These are phyloP conservation scores for Zygogramma bicolorata DNA, from an alignment of 2,888 invertebrate genomes.

Conservation along the genomic window DNA sequence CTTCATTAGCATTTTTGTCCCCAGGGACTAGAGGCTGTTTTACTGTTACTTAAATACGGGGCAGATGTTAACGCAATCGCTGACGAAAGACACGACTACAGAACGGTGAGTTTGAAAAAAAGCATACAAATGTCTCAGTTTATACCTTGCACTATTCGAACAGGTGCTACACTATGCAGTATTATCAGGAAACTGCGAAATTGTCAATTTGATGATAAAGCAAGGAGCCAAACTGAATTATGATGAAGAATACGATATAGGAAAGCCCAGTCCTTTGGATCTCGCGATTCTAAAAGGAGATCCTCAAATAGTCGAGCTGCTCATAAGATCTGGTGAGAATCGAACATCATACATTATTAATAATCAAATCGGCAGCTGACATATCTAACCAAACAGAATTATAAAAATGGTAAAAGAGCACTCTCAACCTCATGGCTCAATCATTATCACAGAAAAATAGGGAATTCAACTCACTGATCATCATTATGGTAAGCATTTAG, in stretches of 20 bases:
- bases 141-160: too few relatives aligned
- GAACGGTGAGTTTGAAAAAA: conserved; percentile 71
- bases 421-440: too few relatives aligned
- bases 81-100: conserved; percentile 86
- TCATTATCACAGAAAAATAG: too few relatives aligned
- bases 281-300: conserved; percentile 88
- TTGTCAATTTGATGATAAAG: conserved; percentile 84
- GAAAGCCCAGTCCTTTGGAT: conserved; percentile 81
- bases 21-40: conserved; percentile 81
- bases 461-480: too few relatives aligned
- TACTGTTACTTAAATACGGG: conserved; percentile 82
- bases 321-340: conserved; percentile 75
- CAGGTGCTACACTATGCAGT: conserved; percentile 87
- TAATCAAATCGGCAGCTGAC: background rate
- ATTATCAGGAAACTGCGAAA: conserved; percentile 78
- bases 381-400: too few relatives aligned
- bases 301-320: conserved; percentile 76
- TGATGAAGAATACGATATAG: conserved; percentile 71
- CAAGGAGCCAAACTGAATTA: conserved; percentile 84
- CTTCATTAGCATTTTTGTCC: conserved; percentile 42
- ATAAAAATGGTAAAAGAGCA: too few relatives aligned
- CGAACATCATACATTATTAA: background rate
- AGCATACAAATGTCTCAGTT: too few relatives aligned
- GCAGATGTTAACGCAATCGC: conserved; percentile 90
- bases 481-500: too few relatives aligned